Evolutionary conservation across 30 jellyfish, hydroid and myxozoan species (phyloP).

Genomic region (Nemopilema nomurai): DNA sequence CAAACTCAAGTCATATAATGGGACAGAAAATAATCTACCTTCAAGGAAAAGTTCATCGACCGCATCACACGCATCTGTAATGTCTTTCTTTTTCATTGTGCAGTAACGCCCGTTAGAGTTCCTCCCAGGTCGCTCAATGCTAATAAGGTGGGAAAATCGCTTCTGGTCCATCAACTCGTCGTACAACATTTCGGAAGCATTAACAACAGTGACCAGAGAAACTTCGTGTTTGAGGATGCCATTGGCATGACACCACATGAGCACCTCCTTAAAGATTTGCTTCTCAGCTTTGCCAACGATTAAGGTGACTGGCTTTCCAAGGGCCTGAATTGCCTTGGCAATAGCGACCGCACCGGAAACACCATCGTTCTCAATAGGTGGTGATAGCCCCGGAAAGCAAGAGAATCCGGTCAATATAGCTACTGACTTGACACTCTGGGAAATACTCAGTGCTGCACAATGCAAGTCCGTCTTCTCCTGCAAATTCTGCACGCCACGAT

Average conservation of each 20-base stretch:
- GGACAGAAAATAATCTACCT: constrained; percentile 30
- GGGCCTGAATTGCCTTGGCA: constrained; percentile 81
- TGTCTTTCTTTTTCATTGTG: constrained; percentile 71
- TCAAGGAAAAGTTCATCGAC: constrained; percentile 73
- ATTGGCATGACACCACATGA: constrained; percentile 52
- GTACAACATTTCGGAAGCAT: constrained; percentile 37
- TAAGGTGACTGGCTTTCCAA: constrained; percentile 72
- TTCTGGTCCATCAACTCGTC: constrained; percentile 56
- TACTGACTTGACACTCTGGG: constrained; percentile 75
- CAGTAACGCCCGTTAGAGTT: constrained; percentile 48
- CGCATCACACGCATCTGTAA: constrained; percentile 67
- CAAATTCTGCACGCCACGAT: constrained; percentile 61
- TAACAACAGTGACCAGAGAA: constrained; percentile 36
- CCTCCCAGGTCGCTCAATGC: constrained; percentile 88
- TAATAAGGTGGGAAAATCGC: constrained; percentile 77
- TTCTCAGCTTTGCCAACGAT: constrained; percentile 60
- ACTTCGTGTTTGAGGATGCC: constrained; percentile 66
- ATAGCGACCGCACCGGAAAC: constrained; percentile 82
- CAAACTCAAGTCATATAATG: background rate
- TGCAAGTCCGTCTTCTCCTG: constrained; percentile 59
- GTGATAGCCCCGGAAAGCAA: constrained; percentile 44
- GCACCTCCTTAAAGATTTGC: constrained; percentile 27
- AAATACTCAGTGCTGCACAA: constrained; percentile 67
- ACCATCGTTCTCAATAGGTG: constrained; percentile 91
- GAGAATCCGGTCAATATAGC: constrained; percentile 85